Evolutionary conservation across 2,797 vertebrate genomes (phyloP).

Genomic region (Selene dorsalis): DNA sequence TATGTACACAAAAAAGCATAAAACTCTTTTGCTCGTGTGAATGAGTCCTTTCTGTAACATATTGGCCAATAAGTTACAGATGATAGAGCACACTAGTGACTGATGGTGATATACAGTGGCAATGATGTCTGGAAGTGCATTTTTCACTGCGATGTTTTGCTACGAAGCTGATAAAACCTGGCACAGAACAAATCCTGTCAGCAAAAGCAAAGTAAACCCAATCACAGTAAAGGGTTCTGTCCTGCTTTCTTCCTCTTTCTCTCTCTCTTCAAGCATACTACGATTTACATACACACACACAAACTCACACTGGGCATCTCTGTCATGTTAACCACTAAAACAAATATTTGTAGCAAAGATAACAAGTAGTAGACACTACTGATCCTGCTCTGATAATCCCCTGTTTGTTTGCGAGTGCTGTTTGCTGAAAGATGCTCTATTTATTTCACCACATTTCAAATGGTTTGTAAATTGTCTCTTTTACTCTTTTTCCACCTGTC

Average conservation of each 20-base stretch:
- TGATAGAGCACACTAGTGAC: constrained; percentile 27
- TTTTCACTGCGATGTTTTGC: constrained; percentile 31
- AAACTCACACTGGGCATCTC: not conserved
- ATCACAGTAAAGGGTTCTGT: constrained; percentile 9
- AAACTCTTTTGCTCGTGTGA: constrained; percentile 28
- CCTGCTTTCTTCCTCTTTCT: constrained; percentile 5
- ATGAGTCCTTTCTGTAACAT: constrained; percentile 25
- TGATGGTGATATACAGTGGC: constrained; percentile 31
- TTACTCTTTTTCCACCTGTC: constrained; percentile 23
- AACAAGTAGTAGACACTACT: not conserved
- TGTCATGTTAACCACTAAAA: constrained; percentile 22
- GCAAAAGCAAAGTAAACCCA: constrained; percentile 41
- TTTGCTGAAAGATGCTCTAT: constrained; percentile 6
- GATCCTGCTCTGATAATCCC: constrained; percentile 23
- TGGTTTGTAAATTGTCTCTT: constrained; percentile 13
- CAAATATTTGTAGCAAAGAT: constrained; percentile 6
- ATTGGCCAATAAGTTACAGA: constrained; percentile 29
- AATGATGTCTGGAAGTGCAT: constrained; percentile 29
- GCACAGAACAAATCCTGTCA: constrained; percentile 31
- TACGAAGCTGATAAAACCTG: constrained; percentile 23
- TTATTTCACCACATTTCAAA: constrained; percentile 24
- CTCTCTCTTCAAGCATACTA: not conserved
- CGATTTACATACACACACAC: not conserved
- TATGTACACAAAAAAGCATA: constrained; percentile 14
- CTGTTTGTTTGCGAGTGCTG: not conserved